These are phyloP conservation scores for Etheostoma spectabile DNA, from an alignment of 2,113 vertebrate genomes.

Conservation along the genomic window DNA sequence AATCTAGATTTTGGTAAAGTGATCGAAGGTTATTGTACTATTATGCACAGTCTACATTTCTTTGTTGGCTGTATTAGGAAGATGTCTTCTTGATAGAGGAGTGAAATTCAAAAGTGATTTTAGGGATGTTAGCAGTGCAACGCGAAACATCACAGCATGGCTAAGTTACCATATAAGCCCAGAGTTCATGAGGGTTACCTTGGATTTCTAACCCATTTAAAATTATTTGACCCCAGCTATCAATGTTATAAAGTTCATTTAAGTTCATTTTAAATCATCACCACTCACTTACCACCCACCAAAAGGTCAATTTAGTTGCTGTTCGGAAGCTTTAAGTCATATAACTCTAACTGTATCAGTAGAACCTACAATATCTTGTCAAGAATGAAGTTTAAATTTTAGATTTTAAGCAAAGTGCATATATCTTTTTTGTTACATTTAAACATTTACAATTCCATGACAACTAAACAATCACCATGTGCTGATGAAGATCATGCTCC, in stretches of 20 bases:
- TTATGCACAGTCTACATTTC: background rate
- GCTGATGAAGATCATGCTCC: background rate
- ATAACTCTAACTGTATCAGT: background rate
- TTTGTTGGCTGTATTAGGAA: background rate
- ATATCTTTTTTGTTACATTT: background rate
- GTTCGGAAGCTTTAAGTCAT: background rate
- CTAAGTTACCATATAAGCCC: background rate
- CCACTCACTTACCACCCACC: background rate
- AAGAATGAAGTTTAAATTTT: background rate
- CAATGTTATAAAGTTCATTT: background rate
- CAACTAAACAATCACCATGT: background rate
- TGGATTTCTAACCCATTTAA: background rate
- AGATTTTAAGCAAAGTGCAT: background rate
- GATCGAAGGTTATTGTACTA: constrained; percentile 7
- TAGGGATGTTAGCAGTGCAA: background rate
- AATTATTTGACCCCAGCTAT: background rate
- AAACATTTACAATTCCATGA: background rate
- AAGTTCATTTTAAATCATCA: background rate
- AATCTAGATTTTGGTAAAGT: background rate
- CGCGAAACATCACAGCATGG: background rate
- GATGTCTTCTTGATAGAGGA: background rate
- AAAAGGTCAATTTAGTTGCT: background rate
- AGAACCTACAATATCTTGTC: background rate
- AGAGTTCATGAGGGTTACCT: background rate
- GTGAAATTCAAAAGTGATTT: background rate